A percentile compares a stretch with the other conserved stretches of the same genome.
Evolutionary conservation across 2,888 invertebrate species (phyloP).

Genomic region (Drosophila paracracens): DNA sequence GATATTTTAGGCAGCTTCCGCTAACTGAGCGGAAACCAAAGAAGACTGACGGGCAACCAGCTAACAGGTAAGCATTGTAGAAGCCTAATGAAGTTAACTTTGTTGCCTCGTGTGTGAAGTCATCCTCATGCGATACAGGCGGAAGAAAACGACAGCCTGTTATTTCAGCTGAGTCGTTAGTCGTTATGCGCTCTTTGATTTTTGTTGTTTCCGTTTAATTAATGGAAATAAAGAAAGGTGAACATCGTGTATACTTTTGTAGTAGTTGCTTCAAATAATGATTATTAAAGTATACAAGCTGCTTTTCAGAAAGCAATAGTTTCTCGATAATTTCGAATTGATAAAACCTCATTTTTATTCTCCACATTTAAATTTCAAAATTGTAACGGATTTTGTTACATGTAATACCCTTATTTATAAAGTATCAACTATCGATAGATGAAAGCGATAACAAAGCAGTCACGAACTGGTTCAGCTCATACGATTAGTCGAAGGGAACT

Average conservation of each 20-base stretch:
- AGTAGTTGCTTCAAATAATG: not conserved
- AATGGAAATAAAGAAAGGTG: not conserved
- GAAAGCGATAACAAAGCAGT: not conserved
- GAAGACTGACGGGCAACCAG: conserved; percentile 28
- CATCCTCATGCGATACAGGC: not conserved
- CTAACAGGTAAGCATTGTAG: conserved; percentile 33
- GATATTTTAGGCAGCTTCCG: conserved; percentile 64
- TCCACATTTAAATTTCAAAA: not conserved
- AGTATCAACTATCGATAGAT: not conserved
- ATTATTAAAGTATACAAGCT: accelerated
- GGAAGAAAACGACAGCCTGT: not conserved
- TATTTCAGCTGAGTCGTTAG: conserved; percentile 7
- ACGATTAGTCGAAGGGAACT: not conserved
- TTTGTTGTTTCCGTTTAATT: not conserved
- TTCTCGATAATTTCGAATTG: not conserved
- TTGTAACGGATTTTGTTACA: not conserved
- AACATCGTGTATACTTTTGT: not conserved
- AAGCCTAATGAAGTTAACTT: conserved; percentile 50
- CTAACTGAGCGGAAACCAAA: conserved; percentile 54
- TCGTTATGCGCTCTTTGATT: not conserved
- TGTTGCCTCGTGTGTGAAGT: conserved; percentile 13
- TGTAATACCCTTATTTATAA: not conserved
- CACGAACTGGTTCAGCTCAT: conserved; percentile 22
- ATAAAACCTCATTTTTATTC: not conserved
- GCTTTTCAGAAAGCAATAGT: not conserved